phyloP scores from a whole-genome alignment of 1,140 invertebrate genomes.

The Bombyx mandarina region DNA sequence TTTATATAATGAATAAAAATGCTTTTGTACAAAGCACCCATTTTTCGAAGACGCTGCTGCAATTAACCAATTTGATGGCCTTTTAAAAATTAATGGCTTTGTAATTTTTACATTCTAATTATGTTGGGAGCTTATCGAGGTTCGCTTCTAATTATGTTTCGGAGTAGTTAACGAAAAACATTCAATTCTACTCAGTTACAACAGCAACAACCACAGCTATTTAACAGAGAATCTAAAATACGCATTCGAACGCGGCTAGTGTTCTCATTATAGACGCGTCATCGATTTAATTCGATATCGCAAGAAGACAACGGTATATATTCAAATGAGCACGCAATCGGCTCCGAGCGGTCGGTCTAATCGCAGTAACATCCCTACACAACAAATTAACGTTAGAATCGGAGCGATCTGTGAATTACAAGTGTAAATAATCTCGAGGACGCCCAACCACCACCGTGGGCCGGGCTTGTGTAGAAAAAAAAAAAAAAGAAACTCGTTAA shows the following conservation, averaged over 20 bases:
- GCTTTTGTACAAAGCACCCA: constrained; percentile 29
- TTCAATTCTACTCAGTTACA: too few species aligned
- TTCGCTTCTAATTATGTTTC: too few species aligned
- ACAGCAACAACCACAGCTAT: too few species aligned
- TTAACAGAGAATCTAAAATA: too few species aligned
- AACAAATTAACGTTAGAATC: constrained; percentile 50
- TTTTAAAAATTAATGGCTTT: constrained; percentile 16
- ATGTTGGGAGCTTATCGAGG: neutral
- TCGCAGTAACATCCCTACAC: constrained; percentile 44
- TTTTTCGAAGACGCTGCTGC: constrained; percentile 47
- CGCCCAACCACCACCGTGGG: constrained; percentile 65
- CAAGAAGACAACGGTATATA: constrained; percentile 2
- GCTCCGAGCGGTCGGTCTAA: constrained; percentile 23
- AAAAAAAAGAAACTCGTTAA: constrained; percentile 65
- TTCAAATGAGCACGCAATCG: constrained; percentile 18
- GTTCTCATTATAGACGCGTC: neutral
- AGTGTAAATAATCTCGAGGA: constrained; percentile 66
- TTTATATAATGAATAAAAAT: constrained; percentile 71
- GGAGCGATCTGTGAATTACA: constrained; percentile 63
- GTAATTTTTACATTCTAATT: constrained; percentile 1
- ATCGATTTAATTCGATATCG: constrained; percentile 1
- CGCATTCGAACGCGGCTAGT: too few species aligned
- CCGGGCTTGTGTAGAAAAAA: constrained; percentile 45
- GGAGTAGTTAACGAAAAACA: too few species aligned
- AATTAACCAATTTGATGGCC: constrained; percentile 56